Evolutionary conservation across 2,888 invertebrate species (phyloP).

Genomic region (Dorcus hopei): DNA sequence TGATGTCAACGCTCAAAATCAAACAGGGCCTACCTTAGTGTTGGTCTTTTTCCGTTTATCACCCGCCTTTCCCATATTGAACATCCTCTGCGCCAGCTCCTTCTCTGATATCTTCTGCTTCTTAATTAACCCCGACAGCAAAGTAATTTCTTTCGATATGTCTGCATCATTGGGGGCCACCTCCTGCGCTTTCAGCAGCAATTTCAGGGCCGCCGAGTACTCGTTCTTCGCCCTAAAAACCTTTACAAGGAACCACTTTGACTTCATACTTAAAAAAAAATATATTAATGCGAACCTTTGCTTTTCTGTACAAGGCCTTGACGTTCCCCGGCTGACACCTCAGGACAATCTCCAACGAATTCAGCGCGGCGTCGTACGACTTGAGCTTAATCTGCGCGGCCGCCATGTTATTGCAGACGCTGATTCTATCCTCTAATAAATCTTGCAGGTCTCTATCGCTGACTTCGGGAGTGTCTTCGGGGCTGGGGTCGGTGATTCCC

Average conservation of each 20-base stretch:
- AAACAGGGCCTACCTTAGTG: constrained; percentile 11
- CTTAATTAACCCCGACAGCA: constrained; percentile 36
- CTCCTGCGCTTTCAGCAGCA: constrained; percentile 61
- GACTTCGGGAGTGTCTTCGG: constrained; percentile 50
- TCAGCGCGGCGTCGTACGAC: constrained; percentile 73
- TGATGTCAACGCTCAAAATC: not conserved
- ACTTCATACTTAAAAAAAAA: not conserved
- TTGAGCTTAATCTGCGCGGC: constrained; percentile 84
- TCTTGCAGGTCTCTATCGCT: constrained; percentile 61
- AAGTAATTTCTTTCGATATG: constrained; percentile 51
- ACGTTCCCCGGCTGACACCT: constrained; percentile 83
- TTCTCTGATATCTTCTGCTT: constrained; percentile 52
- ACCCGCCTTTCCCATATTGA: constrained; percentile 32
- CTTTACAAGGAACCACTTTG: constrained; percentile 41
- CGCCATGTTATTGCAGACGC: constrained; percentile 89
- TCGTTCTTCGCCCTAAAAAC: constrained; percentile 68
- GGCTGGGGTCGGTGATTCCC: constrained; percentile 58
- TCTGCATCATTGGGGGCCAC: constrained; percentile 61
- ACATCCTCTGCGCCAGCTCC: constrained; percentile 54
- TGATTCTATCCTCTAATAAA: constrained; percentile 74
- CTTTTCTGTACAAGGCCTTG: constrained; percentile 87
- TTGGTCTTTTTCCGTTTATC: constrained; percentile 18
- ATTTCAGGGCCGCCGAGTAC: constrained; percentile 65
- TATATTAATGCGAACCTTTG: constrained; percentile 51
- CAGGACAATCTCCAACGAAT: constrained; percentile 79